Conservation (phyloP, 1,140 invertebrate species). For the Gonioctena quinquepunctata region DNA sequence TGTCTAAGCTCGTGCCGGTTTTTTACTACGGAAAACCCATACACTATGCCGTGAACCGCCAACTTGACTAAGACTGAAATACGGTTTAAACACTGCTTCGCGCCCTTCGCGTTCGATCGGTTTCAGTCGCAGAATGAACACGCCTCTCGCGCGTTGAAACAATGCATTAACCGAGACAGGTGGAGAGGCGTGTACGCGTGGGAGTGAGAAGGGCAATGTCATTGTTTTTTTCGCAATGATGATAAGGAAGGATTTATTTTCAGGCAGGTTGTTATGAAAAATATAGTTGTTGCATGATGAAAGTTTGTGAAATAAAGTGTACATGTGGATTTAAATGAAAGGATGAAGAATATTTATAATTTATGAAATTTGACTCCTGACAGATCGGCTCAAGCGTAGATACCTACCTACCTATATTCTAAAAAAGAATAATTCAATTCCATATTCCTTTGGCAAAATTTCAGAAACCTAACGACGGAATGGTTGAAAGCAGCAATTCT, state of each 20-base stretch:
- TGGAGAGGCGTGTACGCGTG: neutral
- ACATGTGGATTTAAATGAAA: neutral
- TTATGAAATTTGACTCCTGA: too few species aligned
- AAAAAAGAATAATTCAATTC: too few species aligned
- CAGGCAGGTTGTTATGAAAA: neutral
- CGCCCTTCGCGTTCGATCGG: conserved; percentile 20
- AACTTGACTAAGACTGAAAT: conserved; percentile 23
- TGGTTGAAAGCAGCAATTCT: too few species aligned
- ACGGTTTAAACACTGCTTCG: conserved; percentile 25
- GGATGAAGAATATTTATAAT: neutral
- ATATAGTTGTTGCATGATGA: too few species aligned
- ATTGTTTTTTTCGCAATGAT: conserved; percentile 8
- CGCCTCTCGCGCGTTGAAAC: conserved; percentile 29
- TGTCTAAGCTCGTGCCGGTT: conserved; percentile 19
- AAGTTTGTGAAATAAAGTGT: neutral
- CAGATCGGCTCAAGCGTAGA: too few species aligned
- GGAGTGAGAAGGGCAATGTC: conserved; percentile 5
- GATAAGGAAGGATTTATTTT: neutral
- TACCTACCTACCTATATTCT: too few species aligned
- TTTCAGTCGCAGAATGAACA: conserved; percentile 1
- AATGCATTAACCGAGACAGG: conserved; percentile 29
- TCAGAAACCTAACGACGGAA: too few species aligned
- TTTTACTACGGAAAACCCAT: conserved; percentile 20
- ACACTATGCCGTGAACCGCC: neutral
- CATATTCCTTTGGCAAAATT: too few species aligned